Percentiles rank a stretch among this genome's conserved stretches.
These are phyloP conservation scores for Doryteuthis pealeii DNA, from an alignment of 1,140 invertebrate species.

Conservation along the genomic window DNA sequence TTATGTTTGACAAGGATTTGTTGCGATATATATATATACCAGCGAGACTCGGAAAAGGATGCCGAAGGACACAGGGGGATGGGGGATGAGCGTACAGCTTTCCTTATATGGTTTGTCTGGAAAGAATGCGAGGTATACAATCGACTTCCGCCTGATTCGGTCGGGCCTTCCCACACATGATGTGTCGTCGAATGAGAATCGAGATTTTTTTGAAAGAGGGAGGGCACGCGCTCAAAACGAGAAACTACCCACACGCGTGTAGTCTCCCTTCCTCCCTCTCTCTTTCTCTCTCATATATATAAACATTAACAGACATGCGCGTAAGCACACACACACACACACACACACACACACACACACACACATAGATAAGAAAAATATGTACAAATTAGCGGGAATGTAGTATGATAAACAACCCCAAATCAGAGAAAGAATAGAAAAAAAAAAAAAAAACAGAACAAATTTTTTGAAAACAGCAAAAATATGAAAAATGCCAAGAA, in stretches of 20 bases:
- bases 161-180: neutral
- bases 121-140: neutral
- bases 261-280: neutral
- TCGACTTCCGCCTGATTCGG: neutral
- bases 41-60: too few relatives aligned
- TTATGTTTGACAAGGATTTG: too few relatives aligned
- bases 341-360: conserved; percentile 9
- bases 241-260: neutral
- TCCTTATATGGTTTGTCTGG: neutral
- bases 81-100: too few relatives aligned
- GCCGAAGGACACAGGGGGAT: too few relatives aligned
- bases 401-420: neutral
- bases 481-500: neutral
- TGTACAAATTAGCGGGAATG: neutral
- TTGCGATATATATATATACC: too few relatives aligned
- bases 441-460: neutral
- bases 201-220: neutral
- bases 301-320: neutral
- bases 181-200: neutral
- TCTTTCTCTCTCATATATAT: neutral
- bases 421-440: neutral
- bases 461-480: neutral
- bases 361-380: neutral
- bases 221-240: neutral
- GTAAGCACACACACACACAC: neutral